Base-by-base conservation (phyloP, 2,888 invertebrate species). In the Stegana nigrithorax region DNA sequence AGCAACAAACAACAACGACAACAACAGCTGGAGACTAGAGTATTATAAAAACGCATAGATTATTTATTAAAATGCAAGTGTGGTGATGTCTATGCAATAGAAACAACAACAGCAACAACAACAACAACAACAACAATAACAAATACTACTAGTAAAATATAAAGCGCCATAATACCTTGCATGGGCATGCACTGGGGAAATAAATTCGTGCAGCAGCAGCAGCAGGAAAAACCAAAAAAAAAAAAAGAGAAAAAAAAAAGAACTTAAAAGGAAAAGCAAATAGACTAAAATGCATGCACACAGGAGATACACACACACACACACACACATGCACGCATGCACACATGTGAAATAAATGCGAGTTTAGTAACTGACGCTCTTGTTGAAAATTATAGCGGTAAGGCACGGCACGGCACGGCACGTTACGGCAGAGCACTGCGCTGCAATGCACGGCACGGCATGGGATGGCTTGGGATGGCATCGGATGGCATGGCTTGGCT, bases 331-430 rank as follows among this genome's bases (percentile, higher is more conserved):
- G 6, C 2, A 32, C 2, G n/a, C 32, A 42, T n/a, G 42, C 1
- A 17, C 12, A 17, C 6, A 42, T 6, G 6, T 17, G 42, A 17
- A 23, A 47, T 47, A 47, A 47, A 47, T 47, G 47, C 21, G 47
- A 47, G 21, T 47, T 47, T 47, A 47, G 47, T 47, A 23, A 47
- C 23, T n/a, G n/a, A n/a, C n/a, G n/a, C n/a, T n/a, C n/a, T 23
- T 47, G 47, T 47, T 47, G 47, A 47, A 47, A n/a, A 47, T 47
- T 47, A 47, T 47, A 47, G 4, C 1, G 8, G 32, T 32, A 3
- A 32, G 1, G 32, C n/a, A 32, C 8, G 3, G 32, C 2, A 32
- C 8, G 32, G 1, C 8, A 32, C 2, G 32, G n/a, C 32, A 32
- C 32, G n/a, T 32, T 32, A 12, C 32, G 8, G 32, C n/a, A 5